phyloP scores from a whole-genome alignment of 2,113 vertebrate genomes.

The Brachypodius melanocephalos region DNA sequence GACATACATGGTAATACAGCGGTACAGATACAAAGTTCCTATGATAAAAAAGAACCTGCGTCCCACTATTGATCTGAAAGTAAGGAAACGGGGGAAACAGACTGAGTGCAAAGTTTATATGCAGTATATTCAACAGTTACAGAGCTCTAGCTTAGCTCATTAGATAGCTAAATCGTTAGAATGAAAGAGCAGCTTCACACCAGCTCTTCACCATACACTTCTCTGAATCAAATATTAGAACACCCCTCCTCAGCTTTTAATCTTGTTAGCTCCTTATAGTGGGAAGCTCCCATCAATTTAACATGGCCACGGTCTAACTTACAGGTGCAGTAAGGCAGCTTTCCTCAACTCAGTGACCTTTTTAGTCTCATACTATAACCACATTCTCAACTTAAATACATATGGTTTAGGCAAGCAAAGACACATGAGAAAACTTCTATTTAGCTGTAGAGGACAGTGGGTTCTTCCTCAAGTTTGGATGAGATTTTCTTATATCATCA shows the following conservation, averaged over 20 bases:
- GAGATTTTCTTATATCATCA: neutral
- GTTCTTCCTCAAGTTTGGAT: neutral
- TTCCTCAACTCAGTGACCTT: neutral
- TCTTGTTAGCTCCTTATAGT: neutral
- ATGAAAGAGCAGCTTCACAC: neutral
- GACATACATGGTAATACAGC: conserved; percentile 96
- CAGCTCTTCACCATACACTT: neutral
- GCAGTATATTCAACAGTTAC: neutral
- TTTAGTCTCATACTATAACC: neutral
- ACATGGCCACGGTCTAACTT: accelerated
- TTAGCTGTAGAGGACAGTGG: neutral
- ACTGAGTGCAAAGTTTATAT: neutral
- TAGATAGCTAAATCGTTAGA: neutral
- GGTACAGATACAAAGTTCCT: conserved; percentile 94
- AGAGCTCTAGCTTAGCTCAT: neutral
- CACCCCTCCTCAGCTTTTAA: neutral
- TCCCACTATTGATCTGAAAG: conserved; percentile 87
- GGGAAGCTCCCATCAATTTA: neutral
- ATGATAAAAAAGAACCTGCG: conserved; percentile 95
- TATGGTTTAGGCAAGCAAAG: neutral
- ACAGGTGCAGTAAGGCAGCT: neutral
- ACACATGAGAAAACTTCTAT: neutral
- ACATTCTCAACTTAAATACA: neutral
- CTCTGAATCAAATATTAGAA: neutral
- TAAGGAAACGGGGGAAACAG: neutral